Base-by-base conservation (phyloP, 2,797 vertebrate species). In the Halcyon badia region DNA sequence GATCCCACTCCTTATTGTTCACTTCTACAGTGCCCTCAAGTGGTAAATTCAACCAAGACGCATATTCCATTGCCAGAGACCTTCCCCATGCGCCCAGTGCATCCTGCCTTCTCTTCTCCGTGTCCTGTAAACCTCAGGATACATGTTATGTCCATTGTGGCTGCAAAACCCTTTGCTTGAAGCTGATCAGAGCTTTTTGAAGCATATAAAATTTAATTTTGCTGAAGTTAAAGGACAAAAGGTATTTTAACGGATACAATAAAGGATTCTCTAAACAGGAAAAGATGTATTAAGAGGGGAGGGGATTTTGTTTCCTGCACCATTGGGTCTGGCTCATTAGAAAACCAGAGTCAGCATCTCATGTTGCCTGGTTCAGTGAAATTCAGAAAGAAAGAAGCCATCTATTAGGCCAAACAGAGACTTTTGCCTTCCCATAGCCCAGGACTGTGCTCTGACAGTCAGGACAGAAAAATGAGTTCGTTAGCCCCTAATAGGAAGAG, bases 21-120 rank as follows among this genome's bases (percentile, higher is more conserved):
- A 28, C 28, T 73, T 85, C 44, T 31, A 44, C 44, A 46, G 18
- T 88, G 41, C 49, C 65, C 61, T 80, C 37, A 51, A 42, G 72
- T 33, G n/a, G 52, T 56, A 54, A 78, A 64, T 57, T 7, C 37
- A n/a, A 9, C 9, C 37, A 39, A 39, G 37, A 18, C 6, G 7
- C 15, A 15, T 20, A 30, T 19, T 9, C 37, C 14, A 2, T 25
- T 44, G 31, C 46, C 42, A 28, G 42, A n/a, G 7, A 19, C 70
- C 31, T 56, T 57, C 9, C 48, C 19, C 28, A 1, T 16, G 11
- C 17, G 24, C 25, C 16, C 19, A 0, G 0, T 33, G 41, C 17
- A 31, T 51, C n/a, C 30, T 64, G 28, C 64, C 48, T 66, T 52
- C 28, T 69, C 35, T n/a, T 35, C 57, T 49, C 65, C 46, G 0